phyloP scores from a whole-genome alignment of 2,797 vertebrate species.

The Microcaecilia unicolor region DNA sequence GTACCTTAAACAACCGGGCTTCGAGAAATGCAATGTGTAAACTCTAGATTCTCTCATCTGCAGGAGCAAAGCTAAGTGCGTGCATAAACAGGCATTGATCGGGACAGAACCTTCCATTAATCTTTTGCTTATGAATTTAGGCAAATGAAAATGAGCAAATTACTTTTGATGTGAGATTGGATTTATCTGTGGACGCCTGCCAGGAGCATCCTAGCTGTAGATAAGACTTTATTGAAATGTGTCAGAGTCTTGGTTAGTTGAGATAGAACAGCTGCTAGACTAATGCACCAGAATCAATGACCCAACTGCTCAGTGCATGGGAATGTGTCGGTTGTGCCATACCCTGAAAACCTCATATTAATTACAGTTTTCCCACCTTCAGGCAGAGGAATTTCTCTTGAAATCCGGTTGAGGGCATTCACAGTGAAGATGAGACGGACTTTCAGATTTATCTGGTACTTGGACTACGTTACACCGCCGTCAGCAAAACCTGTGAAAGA shows the following conservation, averaged over 20 bases:
- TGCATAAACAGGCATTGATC: conserved; percentile 11
- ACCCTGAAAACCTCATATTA: conserved; percentile 8
- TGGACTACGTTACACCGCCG: not conserved
- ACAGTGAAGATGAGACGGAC: not conserved
- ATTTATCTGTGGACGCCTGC: conserved; percentile 28
- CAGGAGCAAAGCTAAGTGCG: not conserved
- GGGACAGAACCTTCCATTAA: conserved; percentile 6
- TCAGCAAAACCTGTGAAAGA: not conserved
- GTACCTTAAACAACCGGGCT: not conserved
- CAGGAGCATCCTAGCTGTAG: conserved; percentile 26
- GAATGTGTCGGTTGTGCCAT: conserved; percentile 8
- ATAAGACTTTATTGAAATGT: conserved; percentile 20
- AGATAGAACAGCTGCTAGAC: conserved; percentile 38
- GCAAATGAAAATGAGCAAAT: conserved; percentile 30
- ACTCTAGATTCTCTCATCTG: not conserved
- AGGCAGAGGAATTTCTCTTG: not conserved
- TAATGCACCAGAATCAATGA: conserved; percentile 38
- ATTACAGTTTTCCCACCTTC: not conserved
- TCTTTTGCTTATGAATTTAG: conserved; percentile 15
- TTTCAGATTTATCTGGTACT: not conserved
- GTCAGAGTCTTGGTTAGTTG: conserved; percentile 30
- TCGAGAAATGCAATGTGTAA: conserved; percentile 4
- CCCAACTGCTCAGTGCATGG: conserved; percentile 28
- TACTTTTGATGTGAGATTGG: conserved; percentile 17
- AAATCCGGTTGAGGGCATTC: not conserved